Evolutionary conservation across 64 coral and sea anemone species (phyloP).

Genomic region (Acropora tenuis): DNA sequence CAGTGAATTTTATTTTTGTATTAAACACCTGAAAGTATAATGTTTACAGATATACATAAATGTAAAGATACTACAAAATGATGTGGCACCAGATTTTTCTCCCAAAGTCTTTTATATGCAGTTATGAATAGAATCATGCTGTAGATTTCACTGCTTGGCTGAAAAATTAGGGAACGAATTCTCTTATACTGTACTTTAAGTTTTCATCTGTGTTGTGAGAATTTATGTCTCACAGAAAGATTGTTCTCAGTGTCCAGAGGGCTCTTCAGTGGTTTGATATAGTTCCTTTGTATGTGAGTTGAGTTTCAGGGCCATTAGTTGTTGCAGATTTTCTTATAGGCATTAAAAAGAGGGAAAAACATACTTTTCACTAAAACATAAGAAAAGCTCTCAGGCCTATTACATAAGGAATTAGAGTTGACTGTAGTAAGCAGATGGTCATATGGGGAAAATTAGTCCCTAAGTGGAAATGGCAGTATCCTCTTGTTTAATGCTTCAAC

Average conservation of each 20-base stretch:
- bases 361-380: background rate
- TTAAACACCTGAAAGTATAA: conserved; percentile 5
- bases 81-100: no score
- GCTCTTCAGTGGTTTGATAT: no score
- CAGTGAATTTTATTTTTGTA: background rate
- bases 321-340: no score
- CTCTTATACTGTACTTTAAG: no score
- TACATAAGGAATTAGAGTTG: background rate
- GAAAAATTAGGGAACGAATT: background rate
- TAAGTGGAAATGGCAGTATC: conserved; percentile 9
- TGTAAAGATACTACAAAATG: background rate
- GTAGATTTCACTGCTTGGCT: no score
- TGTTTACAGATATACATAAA: conserved; percentile 9
- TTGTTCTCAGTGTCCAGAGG: no score
- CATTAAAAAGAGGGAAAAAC: background rate
- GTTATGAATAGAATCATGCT: no score
- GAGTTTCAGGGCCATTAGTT: no score
- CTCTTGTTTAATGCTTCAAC: conserved; percentile 15
- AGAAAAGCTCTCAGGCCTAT: background rate
- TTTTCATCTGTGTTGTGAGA: no score
- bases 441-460: background rate
- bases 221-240: no score
- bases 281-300: no score
- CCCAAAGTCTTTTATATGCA: no score
- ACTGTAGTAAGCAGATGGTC: background rate